Evolutionary conservation across 2,888 invertebrate genomes (phyloP), one percentile per base, ranked within the genome.

Genomic region (Lasioglossum pauxillum): DNA sequence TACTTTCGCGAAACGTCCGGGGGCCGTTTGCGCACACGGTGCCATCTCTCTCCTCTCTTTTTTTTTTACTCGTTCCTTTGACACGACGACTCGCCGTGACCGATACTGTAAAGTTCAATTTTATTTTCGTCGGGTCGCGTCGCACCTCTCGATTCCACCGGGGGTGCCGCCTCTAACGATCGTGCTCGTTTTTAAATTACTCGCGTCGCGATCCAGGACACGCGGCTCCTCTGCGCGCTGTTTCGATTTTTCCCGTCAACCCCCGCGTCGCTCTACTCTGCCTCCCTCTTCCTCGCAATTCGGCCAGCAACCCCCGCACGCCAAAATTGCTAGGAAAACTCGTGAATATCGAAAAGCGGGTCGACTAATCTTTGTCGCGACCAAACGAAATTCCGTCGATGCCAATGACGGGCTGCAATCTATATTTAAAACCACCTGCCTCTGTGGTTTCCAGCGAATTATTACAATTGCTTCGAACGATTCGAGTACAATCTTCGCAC

Each of bases 81-180:
- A 49, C 71, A 69, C 80, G 64, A 69, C 80, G 31, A 27, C 35
- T 69, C 80, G 64, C 35, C 35, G 73, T 83, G 78, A 81, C 83
- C 79, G 86, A 83, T 87, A 86, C 81, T 79, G 71, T 78, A 38
- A 60, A 60, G 78, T 69, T 81, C 71, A 67, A 81, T 87, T 88
- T 88, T 83, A 84, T 84, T 84, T 86, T 81, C 86, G 71, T 79
- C 44, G 44, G 44, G 0, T 44, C 67, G 73, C 74, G 46, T n/a
- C 73, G 71, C 49, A 35, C 83, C 77, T 69, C 83, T 69, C 82
- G 60, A 86, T 57, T 31, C 57, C 57, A 23, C 71, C 69, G 46
- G 49, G 69, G 69, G 1, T 7, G 27, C 67, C 46, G n/a, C 46
- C 41, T 67, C 77, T 72, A 81, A 87, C 87, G 76, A 86, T 73